Percentiles rank a stretch among this genome's conserved stretches.
Evolutionary conservation across 2,113 vertebrate species (phyloP).

Genomic region (Mustela nigripes): DNA sequence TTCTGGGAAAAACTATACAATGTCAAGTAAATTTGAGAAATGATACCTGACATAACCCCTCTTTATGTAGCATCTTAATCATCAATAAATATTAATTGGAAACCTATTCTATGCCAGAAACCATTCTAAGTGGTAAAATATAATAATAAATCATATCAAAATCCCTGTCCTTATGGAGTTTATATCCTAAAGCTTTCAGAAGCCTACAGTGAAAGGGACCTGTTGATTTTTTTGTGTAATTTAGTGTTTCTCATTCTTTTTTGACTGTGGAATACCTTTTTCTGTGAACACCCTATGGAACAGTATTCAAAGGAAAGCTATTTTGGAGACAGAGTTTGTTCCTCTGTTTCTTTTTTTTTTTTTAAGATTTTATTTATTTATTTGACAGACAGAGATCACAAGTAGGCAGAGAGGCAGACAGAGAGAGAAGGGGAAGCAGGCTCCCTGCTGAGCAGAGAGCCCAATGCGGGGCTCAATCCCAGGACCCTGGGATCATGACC

Average conservation of each 20-base stretch:
- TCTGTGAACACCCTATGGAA: not conserved
- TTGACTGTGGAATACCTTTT: slow-evolving; percentile 14
- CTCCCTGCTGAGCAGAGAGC: too few relatives aligned
- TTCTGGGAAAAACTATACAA: slow-evolving; percentile 16
- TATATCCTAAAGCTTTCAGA: not conserved
- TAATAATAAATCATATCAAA: not conserved
- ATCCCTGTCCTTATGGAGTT: not conserved
- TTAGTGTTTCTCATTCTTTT: not conserved
- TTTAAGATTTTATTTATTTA: too few relatives aligned
- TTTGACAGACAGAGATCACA: too few relatives aligned
- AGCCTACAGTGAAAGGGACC: not conserved
- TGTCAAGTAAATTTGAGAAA: slow-evolving; percentile 6
- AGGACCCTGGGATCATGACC: too few relatives aligned
- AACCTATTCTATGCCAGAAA: not conserved
- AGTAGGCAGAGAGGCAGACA: too few relatives aligned
- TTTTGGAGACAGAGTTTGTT: slow-evolving; percentile 12
- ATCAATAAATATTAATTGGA: not conserved
- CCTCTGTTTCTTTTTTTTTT: not conserved
- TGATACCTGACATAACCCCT: not conserved
- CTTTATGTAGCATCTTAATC: not conserved
- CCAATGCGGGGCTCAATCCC: too few relatives aligned
- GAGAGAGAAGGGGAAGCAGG: too few relatives aligned
- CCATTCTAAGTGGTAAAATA: not conserved
- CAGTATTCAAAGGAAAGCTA: not conserved
- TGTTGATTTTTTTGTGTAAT: not conserved